phyloP scores from a whole-genome alignment of 1,140 invertebrate genomes.

The Drosophila burlai region DNA sequence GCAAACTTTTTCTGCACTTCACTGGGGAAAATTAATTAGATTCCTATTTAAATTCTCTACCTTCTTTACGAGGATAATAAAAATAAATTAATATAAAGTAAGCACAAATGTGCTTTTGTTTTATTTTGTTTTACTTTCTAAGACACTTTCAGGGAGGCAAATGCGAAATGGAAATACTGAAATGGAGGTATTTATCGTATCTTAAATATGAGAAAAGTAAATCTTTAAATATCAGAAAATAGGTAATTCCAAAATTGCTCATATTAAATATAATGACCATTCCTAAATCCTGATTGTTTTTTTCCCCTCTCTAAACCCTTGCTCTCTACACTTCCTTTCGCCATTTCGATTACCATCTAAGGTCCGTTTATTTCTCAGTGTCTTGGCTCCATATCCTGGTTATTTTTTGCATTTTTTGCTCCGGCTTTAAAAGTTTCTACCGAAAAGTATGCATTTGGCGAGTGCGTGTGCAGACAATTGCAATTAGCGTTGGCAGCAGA shows the following conservation, averaged over 20 bases:
- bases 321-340: background rate
- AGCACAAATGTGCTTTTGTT: background rate
- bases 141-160: too few species aligned
- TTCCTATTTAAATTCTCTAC: too few species aligned
- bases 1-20: constrained; percentile 6
- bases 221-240: too few species aligned
- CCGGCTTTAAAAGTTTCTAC: constrained; percentile 25
- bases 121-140: background rate
- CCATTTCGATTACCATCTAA: background rate
- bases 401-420: background rate
- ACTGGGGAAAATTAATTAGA: constrained; percentile 1
- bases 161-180: too few species aligned
- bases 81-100: too few species aligned
- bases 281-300: too few species aligned
- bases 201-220: too few species aligned
- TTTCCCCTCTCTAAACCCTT: background rate
- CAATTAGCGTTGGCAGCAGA: constrained; percentile 69
- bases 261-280: too few species aligned
- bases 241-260: too few species aligned
- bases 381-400: constrained; percentile 3
- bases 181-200: too few species aligned
- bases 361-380: constrained; percentile 14
- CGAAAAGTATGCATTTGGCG: constrained; percentile 36
- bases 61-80: too few species aligned
- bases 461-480: constrained; percentile 58